Evolutionary conservation across 2,888 invertebrate genomes (phyloP).

Genomic region (Colletes collaris): DNA sequence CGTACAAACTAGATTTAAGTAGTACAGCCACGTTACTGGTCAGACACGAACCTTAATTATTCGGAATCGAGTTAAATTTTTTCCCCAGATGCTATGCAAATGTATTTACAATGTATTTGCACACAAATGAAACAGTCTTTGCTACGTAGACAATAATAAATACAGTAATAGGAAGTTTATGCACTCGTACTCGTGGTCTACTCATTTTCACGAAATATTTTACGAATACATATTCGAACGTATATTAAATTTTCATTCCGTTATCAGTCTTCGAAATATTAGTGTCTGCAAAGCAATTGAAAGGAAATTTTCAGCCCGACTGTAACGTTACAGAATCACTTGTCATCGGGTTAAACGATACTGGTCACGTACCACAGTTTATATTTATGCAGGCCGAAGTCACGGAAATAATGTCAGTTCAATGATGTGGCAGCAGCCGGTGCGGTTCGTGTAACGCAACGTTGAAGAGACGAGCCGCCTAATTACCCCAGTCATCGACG

Average conservation of each 20-base stretch:
- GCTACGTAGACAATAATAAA: no score
- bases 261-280: neutral
- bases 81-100: neutral
- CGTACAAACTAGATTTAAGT: neutral
- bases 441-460: slow-evolving; percentile 36
- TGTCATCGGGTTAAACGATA: slow-evolving; percentile 22
- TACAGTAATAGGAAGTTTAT: no score
- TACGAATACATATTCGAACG: no score
- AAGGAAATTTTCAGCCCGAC: neutral
- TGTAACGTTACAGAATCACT: neutral
- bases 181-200: no score
- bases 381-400: slow-evolving; percentile 43
- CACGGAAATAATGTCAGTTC: slow-evolving; percentile 45
- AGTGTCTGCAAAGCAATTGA: neutral
- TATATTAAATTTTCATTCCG: no score
- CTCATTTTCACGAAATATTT: no score
- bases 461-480: slow-evolving; percentile 59
- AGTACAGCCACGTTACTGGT: slow-evolving; percentile 3
- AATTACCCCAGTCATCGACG: slow-evolving; percentile 63
- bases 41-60: neutral
- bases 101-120: neutral
- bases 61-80: no score
- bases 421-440: slow-evolving; percentile 48
- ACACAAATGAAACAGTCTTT: no score
- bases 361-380: slow-evolving; percentile 35